Conservation (phyloP, 2,113 vertebrate genomes). For the Corythornis vintsioides region DNA sequence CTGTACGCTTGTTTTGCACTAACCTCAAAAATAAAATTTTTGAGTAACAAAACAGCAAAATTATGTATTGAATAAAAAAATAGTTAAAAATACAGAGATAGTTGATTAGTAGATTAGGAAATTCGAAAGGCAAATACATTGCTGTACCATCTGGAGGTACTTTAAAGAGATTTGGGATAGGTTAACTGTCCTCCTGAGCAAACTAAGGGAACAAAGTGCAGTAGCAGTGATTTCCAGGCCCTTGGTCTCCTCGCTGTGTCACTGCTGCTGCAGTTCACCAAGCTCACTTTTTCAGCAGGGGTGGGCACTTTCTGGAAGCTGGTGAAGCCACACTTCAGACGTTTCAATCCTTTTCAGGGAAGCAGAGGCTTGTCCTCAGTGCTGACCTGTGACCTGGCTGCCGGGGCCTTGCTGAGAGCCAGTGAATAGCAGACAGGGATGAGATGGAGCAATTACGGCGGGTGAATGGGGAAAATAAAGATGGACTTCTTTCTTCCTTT, state of each 20-base stretch:
- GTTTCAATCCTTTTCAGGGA: conserved; percentile 15
- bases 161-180: background rate
- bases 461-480: conserved; percentile 39
- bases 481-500: conserved; percentile 7
- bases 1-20: background rate
- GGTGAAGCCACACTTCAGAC: background rate
- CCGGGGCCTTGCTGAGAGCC: background rate
- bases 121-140: background rate
- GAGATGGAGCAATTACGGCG: background rate
- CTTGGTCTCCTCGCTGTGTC: background rate
- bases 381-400: conserved; percentile 52
- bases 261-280: background rate
- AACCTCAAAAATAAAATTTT: background rate
- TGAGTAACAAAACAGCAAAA: background rate
- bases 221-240: background rate
- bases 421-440: conserved; percentile 28
- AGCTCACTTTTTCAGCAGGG: background rate
- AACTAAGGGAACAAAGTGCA: background rate
- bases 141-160: background rate
- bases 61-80: background rate
- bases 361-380: background rate
- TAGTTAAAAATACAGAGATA: background rate
- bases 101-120: background rate
- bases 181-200: background rate
- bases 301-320: background rate